Percentiles rank a stretch among this genome's conserved stretches.
These are phyloP conservation scores for Sporophila hypoxantha DNA, from an alignment of 2,113 vertebrate species.

Conservation along the genomic window DNA sequence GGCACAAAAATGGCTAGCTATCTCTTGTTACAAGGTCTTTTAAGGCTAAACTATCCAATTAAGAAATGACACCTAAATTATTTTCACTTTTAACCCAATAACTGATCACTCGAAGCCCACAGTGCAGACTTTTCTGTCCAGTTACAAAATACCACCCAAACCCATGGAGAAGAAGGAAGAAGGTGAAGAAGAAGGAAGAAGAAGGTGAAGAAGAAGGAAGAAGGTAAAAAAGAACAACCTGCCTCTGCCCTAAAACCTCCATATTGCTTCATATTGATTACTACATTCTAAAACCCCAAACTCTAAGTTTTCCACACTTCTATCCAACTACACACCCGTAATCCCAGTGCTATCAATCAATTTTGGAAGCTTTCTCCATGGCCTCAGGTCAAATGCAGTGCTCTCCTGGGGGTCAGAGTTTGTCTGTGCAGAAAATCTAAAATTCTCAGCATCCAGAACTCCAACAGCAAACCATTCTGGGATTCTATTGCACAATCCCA, in stretches of 20 bases:
- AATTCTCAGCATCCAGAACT: background rate
- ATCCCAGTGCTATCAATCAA: background rate
- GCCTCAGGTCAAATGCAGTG: background rate
- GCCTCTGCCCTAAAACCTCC: background rate
- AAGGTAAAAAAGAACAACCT: background rate
- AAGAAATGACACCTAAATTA: background rate
- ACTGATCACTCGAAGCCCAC: background rate
- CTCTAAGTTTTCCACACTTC: background rate
- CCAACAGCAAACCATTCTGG: background rate
- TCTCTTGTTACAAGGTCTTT: background rate
- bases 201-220: background rate
- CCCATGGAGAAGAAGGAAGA: background rate
- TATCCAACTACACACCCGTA: background rate
- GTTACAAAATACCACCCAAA: background rate
- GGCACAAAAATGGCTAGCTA: background rate
- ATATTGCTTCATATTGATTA: background rate
- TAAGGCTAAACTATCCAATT: background rate
- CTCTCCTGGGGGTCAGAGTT: background rate
- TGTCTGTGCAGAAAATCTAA: background rate
- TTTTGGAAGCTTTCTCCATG: background rate
- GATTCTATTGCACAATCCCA: background rate
- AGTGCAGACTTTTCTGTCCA: background rate
- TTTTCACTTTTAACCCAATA: background rate
- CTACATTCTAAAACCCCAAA: background rate
- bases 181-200: background rate